Evolutionary conservation across 2,797 vertebrate genomes (phyloP).

Genomic region (Fringilla coelebs): DNA sequence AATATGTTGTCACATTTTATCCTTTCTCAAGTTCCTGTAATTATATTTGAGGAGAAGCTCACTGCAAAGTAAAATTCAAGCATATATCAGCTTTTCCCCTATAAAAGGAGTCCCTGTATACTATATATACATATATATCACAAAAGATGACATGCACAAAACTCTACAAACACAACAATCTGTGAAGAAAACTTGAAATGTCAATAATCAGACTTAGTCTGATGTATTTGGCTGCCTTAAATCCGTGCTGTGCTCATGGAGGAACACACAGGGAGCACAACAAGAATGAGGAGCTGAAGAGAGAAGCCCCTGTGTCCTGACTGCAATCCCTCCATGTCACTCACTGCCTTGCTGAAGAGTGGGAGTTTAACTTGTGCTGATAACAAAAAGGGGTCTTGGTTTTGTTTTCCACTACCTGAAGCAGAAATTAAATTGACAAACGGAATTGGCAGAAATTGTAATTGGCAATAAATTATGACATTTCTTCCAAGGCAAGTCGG

Average conservation of each 20-base stretch:
- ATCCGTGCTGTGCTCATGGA: not conserved
- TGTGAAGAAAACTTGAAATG: not conserved
- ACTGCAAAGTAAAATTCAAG: constrained; percentile 10
- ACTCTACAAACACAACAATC: not conserved
- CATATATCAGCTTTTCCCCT: not conserved
- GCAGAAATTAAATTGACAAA: not conserved
- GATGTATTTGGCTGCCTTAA: not conserved
- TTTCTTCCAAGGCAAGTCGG: not conserved
- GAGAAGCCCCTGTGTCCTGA: not conserved
- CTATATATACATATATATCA: not conserved
- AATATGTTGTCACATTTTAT: constrained; percentile 70
- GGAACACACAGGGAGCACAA: fast-evolving
- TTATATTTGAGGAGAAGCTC: constrained; percentile 46
- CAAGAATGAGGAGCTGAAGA: not conserved
- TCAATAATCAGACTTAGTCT: not conserved
- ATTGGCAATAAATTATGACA: not conserved
- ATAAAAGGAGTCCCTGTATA: not conserved
- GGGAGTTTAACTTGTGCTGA: not conserved
- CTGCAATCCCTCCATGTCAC: not conserved
- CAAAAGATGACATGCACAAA: not conserved
- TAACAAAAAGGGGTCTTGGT: not conserved
- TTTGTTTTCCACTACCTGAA: not conserved
- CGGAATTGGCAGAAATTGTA: not conserved
- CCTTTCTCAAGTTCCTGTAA: constrained; percentile 55
- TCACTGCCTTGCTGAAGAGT: not conserved